Evolutionary conservation across 2,113 vertebrate species (phyloP), one percentile per base, ranked within the genome.

Genomic region (Zosterops japonicus): DNA sequence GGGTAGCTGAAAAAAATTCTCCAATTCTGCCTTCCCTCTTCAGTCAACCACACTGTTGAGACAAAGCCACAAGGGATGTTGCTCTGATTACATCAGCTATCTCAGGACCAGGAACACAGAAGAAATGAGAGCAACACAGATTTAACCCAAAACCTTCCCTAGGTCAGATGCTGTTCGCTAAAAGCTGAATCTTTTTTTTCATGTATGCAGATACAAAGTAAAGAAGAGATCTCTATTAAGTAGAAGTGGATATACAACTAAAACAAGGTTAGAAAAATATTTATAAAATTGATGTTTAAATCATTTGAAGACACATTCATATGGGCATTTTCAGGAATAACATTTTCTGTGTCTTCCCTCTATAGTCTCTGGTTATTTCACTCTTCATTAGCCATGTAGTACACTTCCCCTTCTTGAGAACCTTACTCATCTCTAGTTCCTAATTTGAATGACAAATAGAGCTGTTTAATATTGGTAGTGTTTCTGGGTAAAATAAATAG

Each of bases 391-490:
- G 81, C 65, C 70, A 89, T 11, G 41, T 44, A 72, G 47, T 25
- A 90, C 35, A 87, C 68, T 78, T 92, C 59, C 63, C 12, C 46
- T 92, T 91, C 57, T 80, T 68, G 8, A 86, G 42, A 94, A 94
- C 4, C 35, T 81, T 47, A 50, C 12, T 76, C 7, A 20, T 78
- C 29, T 82, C 46, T 39, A 77, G 21, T 35, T 90, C 28, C 72
- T 77, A 74, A 92, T 92, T 81, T 83, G 63, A 95, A 78, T 81
- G 46, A 90, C 86, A 93, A 93, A 95, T 50, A 89, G 8, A 80
- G 24, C 12, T 85, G 63, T 63, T 81, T 83, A 64, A 70, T 25
- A 76, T 7, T 52, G 14, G n/a, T 49, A 76, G 9, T 21, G 13
- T 80, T 91, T 85, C 71, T 89, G 17, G 12, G 17, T 83, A 93